Conservation (phyloP, 2,797 vertebrate genomes). For the Fratercula arctica region DNA sequence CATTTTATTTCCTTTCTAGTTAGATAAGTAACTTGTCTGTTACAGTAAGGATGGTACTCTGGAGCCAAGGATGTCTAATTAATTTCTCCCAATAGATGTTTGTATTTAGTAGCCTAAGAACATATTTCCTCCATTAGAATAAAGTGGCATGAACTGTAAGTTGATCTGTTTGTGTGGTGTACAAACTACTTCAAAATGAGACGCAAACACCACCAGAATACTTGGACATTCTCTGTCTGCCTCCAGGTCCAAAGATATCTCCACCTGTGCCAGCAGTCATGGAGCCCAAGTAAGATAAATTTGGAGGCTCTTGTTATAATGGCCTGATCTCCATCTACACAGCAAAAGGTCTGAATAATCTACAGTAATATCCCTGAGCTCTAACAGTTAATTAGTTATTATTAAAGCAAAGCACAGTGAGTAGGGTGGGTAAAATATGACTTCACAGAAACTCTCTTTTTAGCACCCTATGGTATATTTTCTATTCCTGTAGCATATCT, state of each 20-base stretch:
- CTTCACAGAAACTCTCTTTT: not conserved
- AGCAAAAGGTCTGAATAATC: not conserved
- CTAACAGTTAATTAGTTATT: not conserved
- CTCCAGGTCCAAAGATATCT: not conserved
- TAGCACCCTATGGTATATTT: not conserved
- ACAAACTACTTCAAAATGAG: not conserved
- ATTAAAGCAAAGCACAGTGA: not conserved
- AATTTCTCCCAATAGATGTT: not conserved
- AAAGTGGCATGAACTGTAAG: not conserved
- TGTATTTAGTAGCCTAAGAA: not conserved
- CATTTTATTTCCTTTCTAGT: not conserved
- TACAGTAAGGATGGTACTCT: not conserved
- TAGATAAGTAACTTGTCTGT: not conserved
- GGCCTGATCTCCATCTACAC: not conserved
- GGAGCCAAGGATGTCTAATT: not conserved
- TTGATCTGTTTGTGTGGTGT: not conserved
- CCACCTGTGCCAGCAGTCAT: accelerated
- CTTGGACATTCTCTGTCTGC: not conserved
- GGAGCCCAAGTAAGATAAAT: not conserved
- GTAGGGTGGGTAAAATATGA: not conserved
- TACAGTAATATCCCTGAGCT: not conserved
- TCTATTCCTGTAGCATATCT: not conserved
- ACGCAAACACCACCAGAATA: not conserved
- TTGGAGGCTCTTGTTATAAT: not conserved
- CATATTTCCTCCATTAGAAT: not conserved